phyloP scores from a whole-genome alignment of 2,797 vertebrate species.

The Spea hammondii region DNA sequence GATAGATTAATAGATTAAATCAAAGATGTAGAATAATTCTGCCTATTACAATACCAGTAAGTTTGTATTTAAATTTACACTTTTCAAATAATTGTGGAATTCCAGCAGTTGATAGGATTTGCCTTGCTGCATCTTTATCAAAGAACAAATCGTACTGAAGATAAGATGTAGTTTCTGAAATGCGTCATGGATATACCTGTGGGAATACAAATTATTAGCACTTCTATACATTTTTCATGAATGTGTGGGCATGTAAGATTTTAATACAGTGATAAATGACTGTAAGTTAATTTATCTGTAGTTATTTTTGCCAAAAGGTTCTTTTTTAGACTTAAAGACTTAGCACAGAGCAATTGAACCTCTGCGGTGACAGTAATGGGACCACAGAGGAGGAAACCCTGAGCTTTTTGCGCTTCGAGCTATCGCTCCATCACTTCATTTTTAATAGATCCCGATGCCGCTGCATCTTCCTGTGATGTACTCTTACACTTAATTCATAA shows the following conservation, averaged over 20 bases:
- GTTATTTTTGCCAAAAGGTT: not conserved
- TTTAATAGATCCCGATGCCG: not conserved
- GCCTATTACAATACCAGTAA: not conserved
- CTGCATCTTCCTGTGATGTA: no score
- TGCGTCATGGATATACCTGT: not conserved
- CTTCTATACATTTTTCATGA: conserved; percentile 3
- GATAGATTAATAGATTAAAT: not conserved
- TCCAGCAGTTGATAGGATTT: not conserved
- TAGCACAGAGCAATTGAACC: not conserved
- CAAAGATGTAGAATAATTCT: not conserved
- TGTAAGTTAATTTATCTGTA: conserved; percentile 3
- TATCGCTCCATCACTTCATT: not conserved
- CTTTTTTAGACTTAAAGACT: not conserved
- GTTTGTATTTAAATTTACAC: not conserved
- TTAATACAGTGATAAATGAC: conserved; percentile 24
- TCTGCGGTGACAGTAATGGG: not conserved
- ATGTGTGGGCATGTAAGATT: not conserved
- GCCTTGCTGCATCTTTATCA: not conserved
- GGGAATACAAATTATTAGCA: conserved; percentile 4
- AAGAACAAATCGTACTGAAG: not conserved
- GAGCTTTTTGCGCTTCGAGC: not conserved
- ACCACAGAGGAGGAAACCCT: no score
- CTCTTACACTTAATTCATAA: no score
- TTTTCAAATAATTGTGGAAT: not conserved
- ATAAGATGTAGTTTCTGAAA: conserved; percentile 1